phyloP scores from a whole-genome alignment of 1,140 invertebrate genomes.

The Streblospio benedicti region DNA sequence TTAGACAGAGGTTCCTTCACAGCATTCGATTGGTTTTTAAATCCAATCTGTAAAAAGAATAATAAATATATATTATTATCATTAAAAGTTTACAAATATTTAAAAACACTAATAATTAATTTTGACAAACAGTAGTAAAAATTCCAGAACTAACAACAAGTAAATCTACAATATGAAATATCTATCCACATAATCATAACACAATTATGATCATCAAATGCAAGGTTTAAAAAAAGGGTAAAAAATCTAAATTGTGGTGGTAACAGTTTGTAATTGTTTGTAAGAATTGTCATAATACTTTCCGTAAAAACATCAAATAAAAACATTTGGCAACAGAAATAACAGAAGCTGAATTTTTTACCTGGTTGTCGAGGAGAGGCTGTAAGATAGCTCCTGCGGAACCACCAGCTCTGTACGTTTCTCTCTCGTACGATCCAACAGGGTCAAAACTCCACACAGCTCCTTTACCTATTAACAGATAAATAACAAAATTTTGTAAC shows the following conservation, averaged over 20 bases:
- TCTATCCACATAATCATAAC: no score
- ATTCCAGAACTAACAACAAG: no score
- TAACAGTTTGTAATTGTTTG: no score
- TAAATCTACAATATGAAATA: no score
- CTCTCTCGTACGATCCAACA: conserved; percentile 81
- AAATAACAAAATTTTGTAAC: neutral
- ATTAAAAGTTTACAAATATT: neutral
- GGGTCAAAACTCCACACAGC: conserved; percentile 93
- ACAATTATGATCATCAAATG: no score
- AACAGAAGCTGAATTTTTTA: no score
- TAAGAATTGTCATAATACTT: no score
- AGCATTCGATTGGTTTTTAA: conserved; percentile 70
- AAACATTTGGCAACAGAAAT: no score
- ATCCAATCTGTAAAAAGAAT: conserved; percentile 59
- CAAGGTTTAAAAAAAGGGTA: no score
- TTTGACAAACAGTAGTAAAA: no score
- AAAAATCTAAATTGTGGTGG: no score
- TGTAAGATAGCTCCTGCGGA: conserved; percentile 53
- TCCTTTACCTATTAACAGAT: conserved; percentile 67
- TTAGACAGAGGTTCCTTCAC: conserved; percentile 50
- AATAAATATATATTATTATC: neutral
- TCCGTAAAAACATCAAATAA: no score
- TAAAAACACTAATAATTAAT: neutral
- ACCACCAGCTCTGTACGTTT: conserved; percentile 72
- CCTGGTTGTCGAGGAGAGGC: conserved; percentile 55